Evolutionary conservation across 2,888 invertebrate species (phyloP).

Genomic region (Dinocampus coccinellae): DNA sequence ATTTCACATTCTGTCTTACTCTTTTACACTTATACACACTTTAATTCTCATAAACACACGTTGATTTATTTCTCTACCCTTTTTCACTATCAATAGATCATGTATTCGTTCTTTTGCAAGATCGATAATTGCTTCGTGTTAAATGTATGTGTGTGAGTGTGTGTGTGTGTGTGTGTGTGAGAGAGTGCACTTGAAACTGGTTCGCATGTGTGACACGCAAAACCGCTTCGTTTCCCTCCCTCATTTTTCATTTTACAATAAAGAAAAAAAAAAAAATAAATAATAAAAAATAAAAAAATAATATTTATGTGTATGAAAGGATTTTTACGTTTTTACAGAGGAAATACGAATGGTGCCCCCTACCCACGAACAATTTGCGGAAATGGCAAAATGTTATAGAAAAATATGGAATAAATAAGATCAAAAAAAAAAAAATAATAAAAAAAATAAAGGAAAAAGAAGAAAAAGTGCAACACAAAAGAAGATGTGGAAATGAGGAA

Average conservation of each 20-base stretch:
- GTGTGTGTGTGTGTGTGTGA: no score
- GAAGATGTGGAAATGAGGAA: background rate
- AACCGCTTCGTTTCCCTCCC: background rate
- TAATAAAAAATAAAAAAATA: background rate
- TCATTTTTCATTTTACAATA: background rate
- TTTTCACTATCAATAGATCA: constrained; percentile 15
- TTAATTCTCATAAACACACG: background rate
- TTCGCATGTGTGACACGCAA: constrained; percentile 23
- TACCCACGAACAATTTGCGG: background rate
- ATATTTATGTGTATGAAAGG: background rate
- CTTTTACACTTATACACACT: background rate
- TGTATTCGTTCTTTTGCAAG: constrained; percentile 32
- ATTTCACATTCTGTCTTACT: background rate
- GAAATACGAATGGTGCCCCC: background rate
- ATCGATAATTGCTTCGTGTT: constrained; percentile 44
- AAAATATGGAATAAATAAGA: background rate
- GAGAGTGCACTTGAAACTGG: constrained; percentile 30
- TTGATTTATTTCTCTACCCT: background rate
- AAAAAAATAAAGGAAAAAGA: background rate
- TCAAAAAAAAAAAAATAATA: background rate
- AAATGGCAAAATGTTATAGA: background rate
- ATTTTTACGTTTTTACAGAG: background rate
- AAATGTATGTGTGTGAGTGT: no score
- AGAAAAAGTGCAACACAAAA: background rate
- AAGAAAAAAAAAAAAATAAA: background rate